A percentile compares a stretch with the other conserved stretches of the same genome.
phyloP scores from a whole-genome alignment of 2,113 vertebrate species.

The Lates calcarifer region DNA sequence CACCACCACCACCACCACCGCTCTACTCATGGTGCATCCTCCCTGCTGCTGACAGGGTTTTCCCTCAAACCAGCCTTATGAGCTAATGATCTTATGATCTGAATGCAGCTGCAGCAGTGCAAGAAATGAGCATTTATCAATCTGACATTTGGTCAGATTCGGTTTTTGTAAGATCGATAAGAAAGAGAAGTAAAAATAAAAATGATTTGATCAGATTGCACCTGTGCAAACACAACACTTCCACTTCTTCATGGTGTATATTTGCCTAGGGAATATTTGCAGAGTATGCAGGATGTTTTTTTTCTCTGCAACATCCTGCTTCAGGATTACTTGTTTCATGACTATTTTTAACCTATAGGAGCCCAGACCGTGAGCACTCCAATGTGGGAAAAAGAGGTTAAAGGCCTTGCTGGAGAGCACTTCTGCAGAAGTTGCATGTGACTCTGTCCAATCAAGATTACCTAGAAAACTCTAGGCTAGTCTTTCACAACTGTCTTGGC shows the following conservation, averaged over 20 bases:
- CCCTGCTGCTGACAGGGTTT: conserved; percentile 40
- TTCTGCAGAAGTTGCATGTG: background rate
- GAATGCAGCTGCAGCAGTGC: background rate
- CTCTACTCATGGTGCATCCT: background rate
- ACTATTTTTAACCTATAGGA: background rate
- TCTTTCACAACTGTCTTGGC: background rate
- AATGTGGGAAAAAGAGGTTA: background rate
- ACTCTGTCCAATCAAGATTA: background rate
- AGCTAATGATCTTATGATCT: background rate
- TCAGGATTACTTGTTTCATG: background rate
- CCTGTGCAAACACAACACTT: conserved; percentile 5
- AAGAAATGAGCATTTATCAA: background rate
- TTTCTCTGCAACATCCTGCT: conserved; percentile 29
- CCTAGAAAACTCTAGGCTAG: background rate
- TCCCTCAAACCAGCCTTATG: conserved; percentile 5
- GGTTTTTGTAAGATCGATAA: background rate
- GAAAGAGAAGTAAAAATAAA: background rate
- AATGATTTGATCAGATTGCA: background rate
- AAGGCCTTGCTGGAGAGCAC: background rate
- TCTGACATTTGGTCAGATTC: background rate
- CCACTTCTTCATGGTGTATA: background rate
- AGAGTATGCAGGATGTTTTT: conserved; percentile 51
- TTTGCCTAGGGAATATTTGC: conserved; percentile 51
- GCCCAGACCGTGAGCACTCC: too few species aligned
- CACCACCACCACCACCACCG: conserved; percentile 21